phyloP scores from a whole-genome alignment of 2,113 vertebrate genomes.

The Galemys pyrenaicus region DNA sequence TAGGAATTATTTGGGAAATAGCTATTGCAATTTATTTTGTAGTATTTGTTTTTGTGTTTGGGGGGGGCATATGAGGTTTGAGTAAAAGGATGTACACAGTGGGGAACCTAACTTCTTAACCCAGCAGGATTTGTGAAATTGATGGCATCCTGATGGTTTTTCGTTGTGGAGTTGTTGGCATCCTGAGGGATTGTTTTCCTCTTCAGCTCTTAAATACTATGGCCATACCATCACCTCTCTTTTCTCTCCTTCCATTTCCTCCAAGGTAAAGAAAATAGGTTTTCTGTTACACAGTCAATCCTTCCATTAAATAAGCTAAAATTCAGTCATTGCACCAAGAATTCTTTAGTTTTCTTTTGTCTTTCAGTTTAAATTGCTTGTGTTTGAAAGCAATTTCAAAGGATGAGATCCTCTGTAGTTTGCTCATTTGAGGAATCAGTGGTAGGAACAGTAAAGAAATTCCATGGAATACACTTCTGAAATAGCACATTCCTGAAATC shows the following conservation, averaged over 20 bases:
- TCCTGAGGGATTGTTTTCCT: background rate
- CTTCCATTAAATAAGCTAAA: background rate
- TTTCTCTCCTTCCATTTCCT: background rate
- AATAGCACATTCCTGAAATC: slow-evolving; percentile 19
- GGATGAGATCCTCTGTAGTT: background rate
- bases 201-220: background rate
- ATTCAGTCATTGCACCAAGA: background rate
- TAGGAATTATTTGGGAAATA: slow-evolving; percentile 54
- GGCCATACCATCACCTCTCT: background rate
- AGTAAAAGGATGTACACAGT: background rate
- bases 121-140: background rate
- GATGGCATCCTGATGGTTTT: background rate
- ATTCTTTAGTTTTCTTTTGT: background rate
- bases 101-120: background rate
- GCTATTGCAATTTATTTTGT: background rate
- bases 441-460: slow-evolving; percentile 12
- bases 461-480: slow-evolving; percentile 40
- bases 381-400: slow-evolving; percentile 21
- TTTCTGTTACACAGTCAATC: background rate
- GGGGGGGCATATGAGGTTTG: slow-evolving; percentile 41
- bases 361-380: slow-evolving; percentile 1
- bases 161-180: background rate
- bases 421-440: background rate
- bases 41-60: slow-evolving; percentile 38
- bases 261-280: slow-evolving; percentile 35